Base-by-base conservation (phyloP, 2,797 vertebrate genomes). In the Gymnodraco acuticeps region DNA sequence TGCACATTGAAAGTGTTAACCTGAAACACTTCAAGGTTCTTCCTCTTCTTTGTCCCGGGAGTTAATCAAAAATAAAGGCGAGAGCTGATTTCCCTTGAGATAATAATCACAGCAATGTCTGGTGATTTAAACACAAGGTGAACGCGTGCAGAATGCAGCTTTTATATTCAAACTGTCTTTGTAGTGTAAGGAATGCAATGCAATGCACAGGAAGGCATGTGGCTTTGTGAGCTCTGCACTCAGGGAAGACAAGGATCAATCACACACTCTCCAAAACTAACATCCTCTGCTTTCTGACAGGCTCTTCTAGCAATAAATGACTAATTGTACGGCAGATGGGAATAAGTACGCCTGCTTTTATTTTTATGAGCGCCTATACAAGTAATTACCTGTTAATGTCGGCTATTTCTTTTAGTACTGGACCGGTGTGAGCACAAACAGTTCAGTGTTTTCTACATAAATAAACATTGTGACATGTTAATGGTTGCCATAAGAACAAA, bases 1-100 rank as follows among this genome's bases (percentile, higher is more conserved):
- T 47, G 31, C 50, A 64, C 70, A 78, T 53, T 27, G 19, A 67
- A 74, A 52, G 69, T 15, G 53, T 61, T 69, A 53, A 73, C 63
- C 68, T 70, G 60, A 56, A 78, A 38, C 82, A 80, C 56, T 67
- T 90, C 83, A 84, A 85, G 81, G 84, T 88, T 66, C 65, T 80
- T 46, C 41, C 52, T 64, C 58, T 46, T 73, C 46, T 80, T 77
- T 75, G 53, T 72, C 66, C 68, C 10, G 41, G 38, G 62, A 70
- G 80, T 31, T 81, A 80, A 89, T 77, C 83, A 77, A 75, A 75
- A 87, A 83, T 72, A 73, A 82, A 87, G 14, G 19, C 0, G 5
- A 1, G 27, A 2, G 23, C 68, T 81, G 78, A 87, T 90, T 88
- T 85, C 84, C 86, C 81, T 16, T 14, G 73, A 82, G 83, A 78